Percentiles rank a stretch among this genome's conserved stretches.
Conservation (phyloP, 92 coral and sea anemone species). For the Epizoanthus ramosus region DNA sequence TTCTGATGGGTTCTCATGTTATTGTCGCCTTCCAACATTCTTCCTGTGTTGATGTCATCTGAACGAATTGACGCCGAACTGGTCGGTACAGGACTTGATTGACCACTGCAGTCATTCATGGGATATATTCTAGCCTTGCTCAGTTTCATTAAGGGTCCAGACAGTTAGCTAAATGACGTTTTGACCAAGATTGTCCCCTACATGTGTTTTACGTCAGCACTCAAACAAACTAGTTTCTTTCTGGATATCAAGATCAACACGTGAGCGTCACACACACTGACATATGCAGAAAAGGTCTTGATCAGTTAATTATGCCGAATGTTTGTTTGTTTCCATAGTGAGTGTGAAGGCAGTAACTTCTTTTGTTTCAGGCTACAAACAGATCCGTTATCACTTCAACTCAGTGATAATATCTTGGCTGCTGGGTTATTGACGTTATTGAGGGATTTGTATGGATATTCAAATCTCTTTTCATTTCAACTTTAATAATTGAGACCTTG, state of each 20-base stretch:
- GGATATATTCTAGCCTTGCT: not conserved
- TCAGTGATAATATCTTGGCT: too few species aligned
- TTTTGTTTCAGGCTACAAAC: too few species aligned
- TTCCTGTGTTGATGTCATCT: not conserved
- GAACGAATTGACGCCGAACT: not conserved
- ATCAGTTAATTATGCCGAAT: not conserved
- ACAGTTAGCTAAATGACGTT: not conserved
- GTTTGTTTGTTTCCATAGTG: constrained; percentile 10
- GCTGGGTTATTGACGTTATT: too few species aligned
- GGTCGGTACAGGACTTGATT: not conserved
- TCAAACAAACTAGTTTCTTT: not conserved
- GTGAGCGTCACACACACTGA: too few species aligned
- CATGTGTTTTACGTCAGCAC: not conserved
- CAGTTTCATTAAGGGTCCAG: not conserved
- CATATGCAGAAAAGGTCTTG: not conserved
- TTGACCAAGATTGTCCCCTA: not conserved
- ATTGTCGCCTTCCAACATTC: not conserved
- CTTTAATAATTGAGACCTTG: too few species aligned
- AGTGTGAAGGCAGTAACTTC: not conserved
- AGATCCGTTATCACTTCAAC: too few species aligned
- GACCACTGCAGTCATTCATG: not conserved
- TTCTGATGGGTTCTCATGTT: not conserved
- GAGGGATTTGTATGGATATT: too few species aligned
- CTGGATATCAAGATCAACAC: too few species aligned
- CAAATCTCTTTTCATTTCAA: too few species aligned